Conservation (phyloP, 2,888 invertebrate genomes). For the Charanyca ferruginea region DNA sequence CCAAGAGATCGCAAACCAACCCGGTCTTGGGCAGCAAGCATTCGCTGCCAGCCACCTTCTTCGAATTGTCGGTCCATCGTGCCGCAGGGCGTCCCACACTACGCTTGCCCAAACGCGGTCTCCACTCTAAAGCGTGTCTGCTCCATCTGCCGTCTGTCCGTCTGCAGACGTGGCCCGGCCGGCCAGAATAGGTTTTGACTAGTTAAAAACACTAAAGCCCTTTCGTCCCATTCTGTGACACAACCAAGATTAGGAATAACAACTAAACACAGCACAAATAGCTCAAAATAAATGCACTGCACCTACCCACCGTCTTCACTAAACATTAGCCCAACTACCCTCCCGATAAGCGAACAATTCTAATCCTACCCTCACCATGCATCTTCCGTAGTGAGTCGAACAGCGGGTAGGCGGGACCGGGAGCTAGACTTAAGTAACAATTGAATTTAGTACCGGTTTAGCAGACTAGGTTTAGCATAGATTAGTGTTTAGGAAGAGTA, state of each 20-base stretch:
- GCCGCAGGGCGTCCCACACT: too few relatives aligned
- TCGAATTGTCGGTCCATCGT: too few relatives aligned
- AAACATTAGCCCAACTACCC: slow-evolving; percentile 41
- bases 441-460: slow-evolving; percentile 59
- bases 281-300: neutral
- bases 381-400: slow-evolving; percentile 40
- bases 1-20: too few relatives aligned
- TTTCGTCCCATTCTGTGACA: neutral
- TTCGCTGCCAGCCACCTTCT: too few relatives aligned
- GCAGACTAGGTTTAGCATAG: slow-evolving; percentile 31
- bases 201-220: too few relatives aligned
- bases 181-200: too few relatives aligned
- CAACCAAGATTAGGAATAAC: neutral
- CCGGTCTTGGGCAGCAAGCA: too few relatives aligned
- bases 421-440: slow-evolving; percentile 30
- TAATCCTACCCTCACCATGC: slow-evolving; percentile 41
- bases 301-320: slow-evolving; percentile 13
- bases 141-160: too few relatives aligned
- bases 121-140: too few relatives aligned
- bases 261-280: neutral
- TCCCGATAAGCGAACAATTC: slow-evolving; percentile 29
- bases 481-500: slow-evolving; percentile 26
- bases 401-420: slow-evolving; percentile 52
- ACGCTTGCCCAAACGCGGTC: too few relatives aligned
- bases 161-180: too few relatives aligned